A percentile compares a stretch with the other conserved stretches of the same genome.
phyloP scores from a whole-genome alignment of 2,113 vertebrate genomes.

The Rhombomys opimus region DNA sequence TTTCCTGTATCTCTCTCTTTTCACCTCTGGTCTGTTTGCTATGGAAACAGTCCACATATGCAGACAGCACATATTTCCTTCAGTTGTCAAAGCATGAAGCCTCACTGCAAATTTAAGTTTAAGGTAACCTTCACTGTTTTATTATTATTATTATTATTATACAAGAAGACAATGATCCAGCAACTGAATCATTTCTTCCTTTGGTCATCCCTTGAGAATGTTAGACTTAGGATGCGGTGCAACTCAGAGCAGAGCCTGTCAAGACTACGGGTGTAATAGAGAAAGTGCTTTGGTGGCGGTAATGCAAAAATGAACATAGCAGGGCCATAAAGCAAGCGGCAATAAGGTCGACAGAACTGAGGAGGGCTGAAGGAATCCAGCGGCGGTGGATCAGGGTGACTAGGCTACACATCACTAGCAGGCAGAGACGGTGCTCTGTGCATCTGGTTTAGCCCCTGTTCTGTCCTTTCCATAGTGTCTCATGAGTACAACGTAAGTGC shows the following conservation, averaged over 20 bases:
- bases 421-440: not conserved
- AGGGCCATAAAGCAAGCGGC: not conserved
- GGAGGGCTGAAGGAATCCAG: not conserved
- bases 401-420: not conserved
- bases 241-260: not conserved
- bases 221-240: not conserved
- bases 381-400: not conserved
- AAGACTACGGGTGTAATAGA: not conserved
- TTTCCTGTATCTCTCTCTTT: not conserved
- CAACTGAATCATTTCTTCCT: slow-evolving; percentile 31
- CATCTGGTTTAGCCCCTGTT: not conserved
- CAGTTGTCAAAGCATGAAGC: not conserved
- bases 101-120: not conserved
- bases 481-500: not conserved
- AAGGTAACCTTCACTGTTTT: not conserved
- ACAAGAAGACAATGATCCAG: not conserved
- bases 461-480: not conserved
- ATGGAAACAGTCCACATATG: not conserved
- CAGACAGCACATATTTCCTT: not conserved
- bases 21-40: not conserved
- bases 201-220: not conserved
- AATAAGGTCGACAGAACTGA: not conserved
- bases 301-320: not conserved
- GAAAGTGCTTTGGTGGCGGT: not conserved
- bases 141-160: not conserved